Evolutionary conservation across 2,888 invertebrate species (phyloP), one percentile per base, ranked within the genome.

Genomic region (Melanargia galathea): DNA sequence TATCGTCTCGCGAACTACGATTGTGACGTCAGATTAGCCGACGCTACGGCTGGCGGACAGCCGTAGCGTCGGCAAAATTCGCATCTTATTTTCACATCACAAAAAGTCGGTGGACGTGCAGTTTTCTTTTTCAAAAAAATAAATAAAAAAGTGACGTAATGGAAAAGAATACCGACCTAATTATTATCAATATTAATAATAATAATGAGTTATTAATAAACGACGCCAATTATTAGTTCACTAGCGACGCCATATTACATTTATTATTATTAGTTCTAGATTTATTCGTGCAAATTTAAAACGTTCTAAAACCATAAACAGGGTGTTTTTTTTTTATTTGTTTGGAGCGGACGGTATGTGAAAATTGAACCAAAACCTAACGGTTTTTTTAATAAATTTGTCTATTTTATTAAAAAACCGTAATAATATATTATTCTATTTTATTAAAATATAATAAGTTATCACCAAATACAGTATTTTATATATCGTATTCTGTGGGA

Each of bases 161-260:
- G 33, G 40, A 40, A 18, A 8, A 49, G n/a, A n/a, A n/a, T n/a
- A 59, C 43, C 54, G 59, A 56, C 62, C 55, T 49, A 16, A 49
- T 38, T 49, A 30, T 48, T 48, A 49, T 22, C 35, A 24, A 57
- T 59, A n/a, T 1, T 33, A 51, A 48, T n/a, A 40, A 16, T 18
- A 43, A 48, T 57, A 6, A 35, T 30, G 30, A 30, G 7, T 45
- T 45, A 45, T 33, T 46, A 30, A 51, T 58, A 5, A 45, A 56
- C 40, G 49, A 62, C 62, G 62, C 57, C 54, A 64, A 62, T 64
- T 64, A 67, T 64, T 63, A 60, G 62, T 64, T 57, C 40, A 16
- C 35, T 62, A 57, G 40, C 49, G 54, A 62, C 60, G 67, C 67
- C 67, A 67, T 67, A 67, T 59, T 48, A 58, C 58, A 48, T 48